Evolutionary conservation across 2,888 invertebrate genomes (phyloP).

Genomic region (Mesorhabditis belari): DNA sequence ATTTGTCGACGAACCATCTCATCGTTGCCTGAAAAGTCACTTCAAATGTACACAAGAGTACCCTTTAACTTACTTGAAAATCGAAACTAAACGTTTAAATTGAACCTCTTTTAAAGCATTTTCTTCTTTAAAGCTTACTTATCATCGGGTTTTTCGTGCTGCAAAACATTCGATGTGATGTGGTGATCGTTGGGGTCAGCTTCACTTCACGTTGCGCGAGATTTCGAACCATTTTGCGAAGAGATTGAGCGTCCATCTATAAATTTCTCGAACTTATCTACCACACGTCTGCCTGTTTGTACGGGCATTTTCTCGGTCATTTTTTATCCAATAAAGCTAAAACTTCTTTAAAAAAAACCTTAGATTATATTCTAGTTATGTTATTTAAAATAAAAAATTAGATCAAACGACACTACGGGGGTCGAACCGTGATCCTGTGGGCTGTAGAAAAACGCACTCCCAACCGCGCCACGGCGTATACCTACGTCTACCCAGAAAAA

Average conservation of each 20-base stretch:
- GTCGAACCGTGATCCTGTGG: too few species aligned
- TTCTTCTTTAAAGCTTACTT: background rate
- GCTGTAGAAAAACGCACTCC: too few species aligned
- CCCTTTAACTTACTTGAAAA: too few species aligned
- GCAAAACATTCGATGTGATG: background rate
- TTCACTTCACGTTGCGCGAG: slow-evolving; percentile 25
- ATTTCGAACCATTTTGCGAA: slow-evolving; percentile 32
- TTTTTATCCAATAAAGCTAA: too few species aligned
- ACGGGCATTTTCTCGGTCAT: too few species aligned
- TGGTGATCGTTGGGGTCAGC: slow-evolving; percentile 8
- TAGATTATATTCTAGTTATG: too few species aligned
- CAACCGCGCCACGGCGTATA: background rate
- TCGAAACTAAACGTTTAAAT: background rate
- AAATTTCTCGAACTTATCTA: background rate
- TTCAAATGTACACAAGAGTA: background rate
- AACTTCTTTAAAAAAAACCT: too few species aligned
- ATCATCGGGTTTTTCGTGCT: background rate
- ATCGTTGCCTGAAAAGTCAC: background rate
- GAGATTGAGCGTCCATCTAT: slow-evolving; percentile 25
- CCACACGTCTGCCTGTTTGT: background rate
- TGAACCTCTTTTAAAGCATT: too few species aligned
- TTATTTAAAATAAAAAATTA: too few species aligned
- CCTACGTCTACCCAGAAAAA: background rate
- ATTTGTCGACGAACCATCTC: background rate
- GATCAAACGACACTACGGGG: background rate